These are phyloP conservation scores for Micromys minutus DNA, from an alignment of 2,113 vertebrate genomes.

Conservation along the genomic window DNA sequence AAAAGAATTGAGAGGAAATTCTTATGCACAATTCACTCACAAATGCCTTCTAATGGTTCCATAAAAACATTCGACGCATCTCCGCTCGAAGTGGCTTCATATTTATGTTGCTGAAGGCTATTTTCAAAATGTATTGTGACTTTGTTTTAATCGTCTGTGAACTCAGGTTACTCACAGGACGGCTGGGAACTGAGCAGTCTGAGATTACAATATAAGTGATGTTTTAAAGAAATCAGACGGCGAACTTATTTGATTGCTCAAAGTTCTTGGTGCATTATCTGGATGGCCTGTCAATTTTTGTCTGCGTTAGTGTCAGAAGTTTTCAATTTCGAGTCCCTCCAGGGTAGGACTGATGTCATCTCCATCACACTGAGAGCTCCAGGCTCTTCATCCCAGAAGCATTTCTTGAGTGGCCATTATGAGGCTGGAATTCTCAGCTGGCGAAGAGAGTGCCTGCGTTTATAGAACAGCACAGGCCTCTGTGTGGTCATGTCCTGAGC, in stretches of 20 bases:
- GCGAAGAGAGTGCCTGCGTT: not conserved
- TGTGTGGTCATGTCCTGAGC: not conserved
- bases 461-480: not conserved
- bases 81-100: conserved; percentile 42
- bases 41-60: conserved; percentile 64
- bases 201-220: conserved; percentile 53
- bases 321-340: conserved; percentile 58
- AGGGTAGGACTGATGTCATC: conserved; percentile 63
- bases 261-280: conserved; percentile 69
- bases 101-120: conserved; percentile 36
- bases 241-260: conserved; percentile 59
- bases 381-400: conserved; percentile 43
- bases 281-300: conserved; percentile 67
- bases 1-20: conserved; percentile 60
- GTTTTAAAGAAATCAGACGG: conserved; percentile 31
- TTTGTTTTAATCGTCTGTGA: conserved; percentile 57
- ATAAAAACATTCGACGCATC: conserved; percentile 44
- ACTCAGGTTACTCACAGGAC: not conserved
- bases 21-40: conserved; percentile 12
- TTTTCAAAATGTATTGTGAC: conserved; percentile 51
- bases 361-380: conserved; percentile 57
- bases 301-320: conserved; percentile 71
- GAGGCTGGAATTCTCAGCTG: not conserved
- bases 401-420: conserved; percentile 62
- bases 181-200: conserved; percentile 43